Evolutionary conservation across 2,888 invertebrate species (phyloP).

Genomic region (Meiosimyza decipiens): DNA sequence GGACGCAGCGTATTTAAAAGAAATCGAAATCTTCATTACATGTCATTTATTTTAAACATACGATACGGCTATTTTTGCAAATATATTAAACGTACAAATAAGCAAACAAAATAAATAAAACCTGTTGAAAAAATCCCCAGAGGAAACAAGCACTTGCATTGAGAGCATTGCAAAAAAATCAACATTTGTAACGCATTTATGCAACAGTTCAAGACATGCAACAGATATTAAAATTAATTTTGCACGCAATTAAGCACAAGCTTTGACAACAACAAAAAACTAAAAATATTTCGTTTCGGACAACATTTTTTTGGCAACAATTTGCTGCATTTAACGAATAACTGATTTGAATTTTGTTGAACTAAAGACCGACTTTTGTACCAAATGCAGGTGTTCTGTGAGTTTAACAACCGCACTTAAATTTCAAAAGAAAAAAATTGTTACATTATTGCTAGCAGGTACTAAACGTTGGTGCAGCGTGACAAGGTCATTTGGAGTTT

Average conservation of each 20-base stretch:
- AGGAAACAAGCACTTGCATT: no score
- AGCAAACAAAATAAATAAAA: no score
- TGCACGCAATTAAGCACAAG: slow-evolving; percentile 41
- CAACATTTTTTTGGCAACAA: slow-evolving; percentile 10
- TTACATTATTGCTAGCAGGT: not conserved
- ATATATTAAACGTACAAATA: no score
- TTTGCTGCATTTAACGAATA: not conserved
- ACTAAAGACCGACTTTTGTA: not conserved
- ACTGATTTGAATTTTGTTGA: not conserved
- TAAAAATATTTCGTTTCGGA: not conserved
- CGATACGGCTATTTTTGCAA: not conserved
- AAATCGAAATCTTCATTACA: not conserved
- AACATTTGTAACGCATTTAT: no score
- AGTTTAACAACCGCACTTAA: not conserved
- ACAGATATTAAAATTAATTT: not conserved
- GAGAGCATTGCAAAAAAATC: no score
- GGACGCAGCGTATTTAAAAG: not conserved
- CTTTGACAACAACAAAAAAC: not conserved
- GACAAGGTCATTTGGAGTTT: slow-evolving; percentile 3
- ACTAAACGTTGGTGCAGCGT: not conserved
- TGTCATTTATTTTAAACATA: not conserved
- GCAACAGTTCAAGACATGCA: not conserved
- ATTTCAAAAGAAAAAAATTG: not conserved
- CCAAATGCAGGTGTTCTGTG: not conserved
- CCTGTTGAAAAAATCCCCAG: no score